phyloP scores from a whole-genome alignment of 2,797 vertebrate species.

The Sphaeramia orbicularis region DNA sequence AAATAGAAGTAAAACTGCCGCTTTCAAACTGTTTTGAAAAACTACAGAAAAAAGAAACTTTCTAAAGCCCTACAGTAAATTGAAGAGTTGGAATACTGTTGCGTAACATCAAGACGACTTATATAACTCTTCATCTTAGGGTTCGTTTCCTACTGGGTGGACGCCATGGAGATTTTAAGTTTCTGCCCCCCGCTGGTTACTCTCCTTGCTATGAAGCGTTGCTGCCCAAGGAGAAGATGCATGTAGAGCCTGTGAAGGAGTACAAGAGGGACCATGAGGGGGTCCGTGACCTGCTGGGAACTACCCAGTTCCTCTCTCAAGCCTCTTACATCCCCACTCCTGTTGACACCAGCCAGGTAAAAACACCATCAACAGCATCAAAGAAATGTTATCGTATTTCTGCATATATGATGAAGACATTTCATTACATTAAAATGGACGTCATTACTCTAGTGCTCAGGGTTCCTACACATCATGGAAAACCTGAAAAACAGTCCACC shows the following conservation, averaged over 20 bases:
- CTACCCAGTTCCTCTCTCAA: slow-evolving; percentile 94
- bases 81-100: background rate
- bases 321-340: slow-evolving; percentile 97
- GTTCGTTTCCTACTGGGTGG: slow-evolving; percentile 96
- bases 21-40: slow-evolving; percentile 9
- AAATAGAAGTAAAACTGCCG: background rate
- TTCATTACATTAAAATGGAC: background rate
- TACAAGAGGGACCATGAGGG: slow-evolving; percentile 95
- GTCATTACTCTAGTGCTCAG: background rate
- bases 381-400: background rate
- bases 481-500: no score
- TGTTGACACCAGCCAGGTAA: slow-evolving; percentile 96
- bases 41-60: background rate
- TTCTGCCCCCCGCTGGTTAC: slow-evolving; percentile 95
- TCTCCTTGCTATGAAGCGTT: slow-evolving; percentile 97
- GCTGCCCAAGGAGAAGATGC: slow-evolving; percentile 98
- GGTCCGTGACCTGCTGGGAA: slow-evolving; percentile 94
- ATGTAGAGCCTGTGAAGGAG: slow-evolving; percentile 96
- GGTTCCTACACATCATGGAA: no score
- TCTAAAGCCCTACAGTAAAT: background rate
- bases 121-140: slow-evolving; percentile 73
- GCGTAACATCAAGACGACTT: background rate
- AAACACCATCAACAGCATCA: background rate
- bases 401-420: no score
- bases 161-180: slow-evolving; percentile 98